Conservation (phyloP, 2,113 vertebrate species). For the Rallus limicola region DNA sequence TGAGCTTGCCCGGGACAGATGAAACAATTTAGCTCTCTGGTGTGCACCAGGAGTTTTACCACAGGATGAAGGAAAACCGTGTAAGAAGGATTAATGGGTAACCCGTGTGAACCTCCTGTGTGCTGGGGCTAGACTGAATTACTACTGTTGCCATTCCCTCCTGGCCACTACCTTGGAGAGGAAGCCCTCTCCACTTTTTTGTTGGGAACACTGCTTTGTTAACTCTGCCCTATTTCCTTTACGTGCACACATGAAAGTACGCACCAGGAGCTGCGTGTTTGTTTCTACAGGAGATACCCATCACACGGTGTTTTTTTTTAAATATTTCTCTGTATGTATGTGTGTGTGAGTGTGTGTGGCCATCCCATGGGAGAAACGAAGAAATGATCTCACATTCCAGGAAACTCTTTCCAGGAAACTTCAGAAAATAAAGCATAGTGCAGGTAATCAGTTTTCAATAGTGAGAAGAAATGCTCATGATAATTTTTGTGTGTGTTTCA, state of each 20-base stretch:
- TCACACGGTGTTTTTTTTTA: background rate
- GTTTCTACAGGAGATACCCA: background rate
- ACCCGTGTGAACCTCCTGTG: background rate
- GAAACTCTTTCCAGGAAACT: slow-evolving; percentile 52
- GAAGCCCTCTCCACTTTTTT: background rate
- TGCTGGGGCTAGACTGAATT: background rate
- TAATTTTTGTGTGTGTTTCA: background rate
- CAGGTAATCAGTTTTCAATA: background rate
- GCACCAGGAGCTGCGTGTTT: background rate
- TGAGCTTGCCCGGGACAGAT: background rate
- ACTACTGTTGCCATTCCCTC: background rate
- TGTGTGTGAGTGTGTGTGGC: background rate
- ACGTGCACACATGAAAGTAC: slow-evolving; percentile 31
- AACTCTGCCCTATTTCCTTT: background rate
- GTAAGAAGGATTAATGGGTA: background rate
- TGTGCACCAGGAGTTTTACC: background rate
- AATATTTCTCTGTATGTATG: background rate
- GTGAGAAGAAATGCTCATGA: background rate
- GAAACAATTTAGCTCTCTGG: background rate
- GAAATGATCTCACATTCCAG: slow-evolving; percentile 26
- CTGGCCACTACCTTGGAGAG: background rate
- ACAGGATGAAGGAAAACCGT: background rate
- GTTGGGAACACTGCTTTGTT: background rate
- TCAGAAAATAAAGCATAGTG: background rate
- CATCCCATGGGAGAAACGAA: slow-evolving; percentile 25